phyloP scores from a whole-genome alignment of 1,140 invertebrate genomes.

The Heliconius nattereri region DNA sequence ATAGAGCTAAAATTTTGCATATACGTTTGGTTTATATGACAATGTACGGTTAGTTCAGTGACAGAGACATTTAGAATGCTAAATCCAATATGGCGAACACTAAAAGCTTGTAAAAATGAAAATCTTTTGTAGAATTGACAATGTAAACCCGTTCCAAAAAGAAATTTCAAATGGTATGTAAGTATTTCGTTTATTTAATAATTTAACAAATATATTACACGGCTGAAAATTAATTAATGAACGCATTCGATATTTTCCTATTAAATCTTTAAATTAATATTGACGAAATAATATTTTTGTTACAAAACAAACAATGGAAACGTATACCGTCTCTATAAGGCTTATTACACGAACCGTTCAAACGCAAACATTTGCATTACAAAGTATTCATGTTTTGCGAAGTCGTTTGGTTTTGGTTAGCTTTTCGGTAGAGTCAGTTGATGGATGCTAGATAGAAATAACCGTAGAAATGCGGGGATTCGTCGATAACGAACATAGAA shows the following conservation, averaged over 20 bases:
- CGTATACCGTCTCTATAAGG: not conserved
- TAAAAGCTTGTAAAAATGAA: conserved; percentile 6
- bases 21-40: not conserved
- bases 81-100: conserved; percentile 2
- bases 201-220: too few relatives aligned
- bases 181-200: too few relatives aligned
- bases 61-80: not conserved
- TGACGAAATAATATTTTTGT: not conserved
- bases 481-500: not conserved
- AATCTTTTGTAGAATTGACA: not conserved
- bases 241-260: too few relatives aligned
- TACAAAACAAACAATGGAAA: not conserved
- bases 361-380: not conserved
- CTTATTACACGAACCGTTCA: not conserved
- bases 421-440: not conserved
- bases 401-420: conserved; percentile 9
- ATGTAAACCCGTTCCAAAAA: too few relatives aligned
- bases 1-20: not conserved
- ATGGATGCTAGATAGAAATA: conserved; percentile 2
- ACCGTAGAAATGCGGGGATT: not conserved
- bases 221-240: too few relatives aligned
- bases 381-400: conserved; percentile 4
- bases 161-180: too few relatives aligned
- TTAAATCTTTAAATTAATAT: not conserved
- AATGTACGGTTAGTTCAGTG: conserved; percentile 4